Percentiles rank a stretch among this genome's conserved stretches.
These are phyloP conservation scores for Leucophenga varia DNA, from an alignment of 1,140 invertebrate species.

Conservation along the genomic window DNA sequence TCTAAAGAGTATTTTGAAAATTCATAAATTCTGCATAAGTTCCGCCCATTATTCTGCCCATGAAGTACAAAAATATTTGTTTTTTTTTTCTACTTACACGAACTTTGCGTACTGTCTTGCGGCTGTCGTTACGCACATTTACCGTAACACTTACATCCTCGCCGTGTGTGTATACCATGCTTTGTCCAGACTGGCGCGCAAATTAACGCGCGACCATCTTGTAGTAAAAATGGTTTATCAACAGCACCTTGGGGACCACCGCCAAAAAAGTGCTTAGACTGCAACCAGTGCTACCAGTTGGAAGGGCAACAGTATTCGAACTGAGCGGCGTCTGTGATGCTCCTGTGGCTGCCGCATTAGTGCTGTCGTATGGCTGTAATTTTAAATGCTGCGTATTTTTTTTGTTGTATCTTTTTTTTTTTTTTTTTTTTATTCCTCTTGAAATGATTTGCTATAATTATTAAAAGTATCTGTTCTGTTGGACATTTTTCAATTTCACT, in stretches of 20 bases:
- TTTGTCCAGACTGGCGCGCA: constrained; percentile 92
- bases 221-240: constrained; percentile 66
- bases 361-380: no score
- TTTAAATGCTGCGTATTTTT: no score
- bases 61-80: no score
- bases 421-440: no score
- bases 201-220: constrained; percentile 68
- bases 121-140: constrained; percentile 89
- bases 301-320: no score
- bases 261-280: constrained; percentile 35
- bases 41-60: background rate
- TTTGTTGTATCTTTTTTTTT: no score
- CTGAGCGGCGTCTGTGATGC: constrained; percentile 32
- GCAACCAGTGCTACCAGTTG: constrained; percentile 38
- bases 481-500: constrained; percentile 50
- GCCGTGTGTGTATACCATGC: constrained; percentile 93
- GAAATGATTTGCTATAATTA: constrained; percentile 54
- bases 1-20: no score
- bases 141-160: constrained; percentile 88
- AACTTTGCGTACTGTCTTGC: constrained; percentile 91
- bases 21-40: no score
- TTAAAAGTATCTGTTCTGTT: constrained; percentile 48
- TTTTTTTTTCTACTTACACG: constrained; percentile 65
- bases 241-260: constrained; percentile 55
- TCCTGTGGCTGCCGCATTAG: constrained; percentile 30